phyloP scores from a whole-genome alignment of 2,113 vertebrate genomes.

The Takifugu bimaculatus region DNA sequence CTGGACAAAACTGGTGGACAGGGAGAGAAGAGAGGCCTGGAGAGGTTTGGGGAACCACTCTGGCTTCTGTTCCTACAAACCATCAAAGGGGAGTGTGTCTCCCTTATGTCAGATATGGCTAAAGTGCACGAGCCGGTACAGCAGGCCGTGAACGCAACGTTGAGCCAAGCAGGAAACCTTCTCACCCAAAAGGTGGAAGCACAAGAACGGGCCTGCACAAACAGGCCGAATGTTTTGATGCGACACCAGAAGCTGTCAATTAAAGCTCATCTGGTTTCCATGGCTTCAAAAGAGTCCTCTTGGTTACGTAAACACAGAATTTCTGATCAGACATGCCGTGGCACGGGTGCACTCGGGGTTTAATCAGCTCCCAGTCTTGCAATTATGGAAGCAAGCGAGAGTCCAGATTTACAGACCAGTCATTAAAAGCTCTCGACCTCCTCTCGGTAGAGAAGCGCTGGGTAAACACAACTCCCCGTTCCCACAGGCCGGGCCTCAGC shows the following conservation, averaged over 20 bases:
- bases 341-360: constrained; percentile 13
- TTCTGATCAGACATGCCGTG: constrained; percentile 25
- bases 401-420: neutral
- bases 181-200: no score
- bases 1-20: no score
- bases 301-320: constrained; percentile 26
- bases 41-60: no score
- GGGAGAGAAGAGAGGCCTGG: no score
- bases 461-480: constrained; percentile 14
- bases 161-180: no score
- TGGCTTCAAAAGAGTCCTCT: constrained; percentile 13
- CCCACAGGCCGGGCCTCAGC: neutral
- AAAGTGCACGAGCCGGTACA: neutral
- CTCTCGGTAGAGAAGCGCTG: neutral
- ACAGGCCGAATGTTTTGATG: constrained; percentile 19
- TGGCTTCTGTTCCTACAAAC: no score
- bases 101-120: neutral
- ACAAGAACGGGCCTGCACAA: no score
- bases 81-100: no score
- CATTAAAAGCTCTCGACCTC: constrained; percentile 7
- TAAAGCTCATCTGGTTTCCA: constrained; percentile 23
- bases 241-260: constrained; percentile 41
- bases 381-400: neutral
- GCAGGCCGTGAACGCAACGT: neutral
- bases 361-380: constrained; percentile 3